A percentile compares a stretch with the other conserved stretches of the same genome.
phyloP scores from a whole-genome alignment of 2,113 vertebrate species.

The Bujurquina vittata region DNA sequence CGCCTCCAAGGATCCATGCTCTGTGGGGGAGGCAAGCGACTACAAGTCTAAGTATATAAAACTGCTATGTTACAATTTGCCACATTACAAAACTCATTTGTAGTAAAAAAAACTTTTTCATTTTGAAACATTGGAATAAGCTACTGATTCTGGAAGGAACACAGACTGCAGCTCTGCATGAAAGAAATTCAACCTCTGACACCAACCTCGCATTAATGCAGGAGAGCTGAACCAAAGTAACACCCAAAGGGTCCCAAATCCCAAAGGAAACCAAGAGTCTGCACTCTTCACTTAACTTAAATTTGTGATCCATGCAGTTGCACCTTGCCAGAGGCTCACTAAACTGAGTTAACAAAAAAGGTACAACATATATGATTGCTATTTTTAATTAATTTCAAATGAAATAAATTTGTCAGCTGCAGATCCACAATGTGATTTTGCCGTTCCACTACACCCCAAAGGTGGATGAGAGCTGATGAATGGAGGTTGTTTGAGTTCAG shows the following conservation, averaged over 20 bases:
- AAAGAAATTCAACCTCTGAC: not conserved
- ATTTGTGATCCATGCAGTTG: no score
- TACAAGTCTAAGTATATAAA: not conserved
- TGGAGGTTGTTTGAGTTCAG: not conserved
- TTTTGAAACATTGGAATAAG: not conserved
- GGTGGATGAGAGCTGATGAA: not conserved
- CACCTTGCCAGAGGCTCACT: no score
- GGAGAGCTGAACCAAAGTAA: not conserved
- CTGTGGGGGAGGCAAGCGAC: not conserved
- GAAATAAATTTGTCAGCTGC: not conserved
- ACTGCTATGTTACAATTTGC: not conserved
- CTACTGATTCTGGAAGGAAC: not conserved
- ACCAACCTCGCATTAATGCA: not conserved
- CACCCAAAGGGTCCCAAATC: not conserved
- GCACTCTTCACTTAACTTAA: not conserved
- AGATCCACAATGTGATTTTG: not conserved
- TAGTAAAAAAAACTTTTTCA: not conserved
- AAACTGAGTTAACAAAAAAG: no score
- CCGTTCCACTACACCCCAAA: not conserved
- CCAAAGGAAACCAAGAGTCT: not conserved
- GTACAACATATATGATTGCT: not conserved
- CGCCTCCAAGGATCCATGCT: not conserved
- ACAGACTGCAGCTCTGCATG: not conserved
- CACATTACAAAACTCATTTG: not conserved
- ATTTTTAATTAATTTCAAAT: not conserved